Percentiles rank a stretch among this genome's conserved stretches.
Conservation (phyloP, 2,113 vertebrate species). For the Alligator sinensis region DNA sequence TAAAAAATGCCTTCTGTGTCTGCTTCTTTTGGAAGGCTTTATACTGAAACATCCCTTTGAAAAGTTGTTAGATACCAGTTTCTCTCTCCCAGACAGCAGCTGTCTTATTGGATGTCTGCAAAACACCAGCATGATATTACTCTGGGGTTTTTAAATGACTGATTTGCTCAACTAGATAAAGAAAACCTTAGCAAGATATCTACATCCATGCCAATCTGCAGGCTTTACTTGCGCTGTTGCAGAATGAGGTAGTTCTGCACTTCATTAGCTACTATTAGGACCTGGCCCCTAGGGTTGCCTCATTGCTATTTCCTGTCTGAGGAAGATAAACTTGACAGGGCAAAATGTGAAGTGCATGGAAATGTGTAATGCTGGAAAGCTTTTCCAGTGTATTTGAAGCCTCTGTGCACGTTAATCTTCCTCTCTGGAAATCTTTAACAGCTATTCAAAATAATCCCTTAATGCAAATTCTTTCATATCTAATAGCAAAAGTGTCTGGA, state of each 20-base stretch:
- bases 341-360: background rate
- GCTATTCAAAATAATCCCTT: conserved; percentile 42
- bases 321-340: conserved; percentile 34
- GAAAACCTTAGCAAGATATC: background rate
- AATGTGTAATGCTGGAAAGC: conserved; percentile 52
- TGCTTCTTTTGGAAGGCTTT: background rate
- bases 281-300: background rate
- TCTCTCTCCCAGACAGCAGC: background rate
- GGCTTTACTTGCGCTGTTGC: fast-evolving
- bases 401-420: conserved; percentile 32
- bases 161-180: background rate
- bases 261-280: conserved; percentile 12
- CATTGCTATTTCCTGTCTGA: background rate
- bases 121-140: background rate
- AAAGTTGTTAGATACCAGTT: background rate
- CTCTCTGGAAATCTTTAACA: conserved; percentile 52
- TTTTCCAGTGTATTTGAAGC: fast-evolving
- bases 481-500: conserved; percentile 26
- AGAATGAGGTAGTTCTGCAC: background rate
- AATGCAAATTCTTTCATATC: conserved; percentile 7
- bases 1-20: background rate
- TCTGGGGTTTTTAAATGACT: background rate
- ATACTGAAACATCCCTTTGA: background rate
- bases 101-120: fast-evolving
- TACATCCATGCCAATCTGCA: background rate